These are phyloP conservation scores for Conchocele bisecta DNA, from an alignment of 2,888 invertebrate genomes.

Conservation along the genomic window DNA sequence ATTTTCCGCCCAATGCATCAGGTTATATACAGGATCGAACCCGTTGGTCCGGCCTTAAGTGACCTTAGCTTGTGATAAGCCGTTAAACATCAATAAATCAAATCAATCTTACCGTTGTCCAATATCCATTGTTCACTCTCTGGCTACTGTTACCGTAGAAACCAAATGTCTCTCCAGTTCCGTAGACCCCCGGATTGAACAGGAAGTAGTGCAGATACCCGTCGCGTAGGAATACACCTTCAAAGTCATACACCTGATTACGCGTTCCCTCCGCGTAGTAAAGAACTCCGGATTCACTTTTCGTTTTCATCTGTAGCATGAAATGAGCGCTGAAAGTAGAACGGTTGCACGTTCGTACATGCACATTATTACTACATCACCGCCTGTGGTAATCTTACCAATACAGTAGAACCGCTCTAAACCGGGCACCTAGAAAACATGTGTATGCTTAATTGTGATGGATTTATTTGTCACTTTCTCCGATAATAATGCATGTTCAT, in stretches of 20 bases:
- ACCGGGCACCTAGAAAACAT: too few species aligned
- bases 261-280: constrained; percentile 61
- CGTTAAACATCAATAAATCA: background rate
- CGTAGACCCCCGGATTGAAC: constrained; percentile 63
- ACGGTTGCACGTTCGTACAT: too few species aligned
- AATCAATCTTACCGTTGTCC: constrained; percentile 46
- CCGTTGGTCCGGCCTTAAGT: too few species aligned
- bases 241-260: constrained; percentile 59
- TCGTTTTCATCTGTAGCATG: constrained; percentile 58
- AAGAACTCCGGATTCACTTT: constrained; percentile 41
- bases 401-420: too few species aligned
- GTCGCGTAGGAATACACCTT: constrained; percentile 60
- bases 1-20: too few species aligned
- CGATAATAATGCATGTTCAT: too few species aligned
- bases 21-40: too few species aligned
- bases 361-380: too few species aligned
- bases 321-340: constrained; percentile 58
- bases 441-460: too few species aligned
- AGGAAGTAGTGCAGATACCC: constrained; percentile 65
- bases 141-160: constrained; percentile 46
- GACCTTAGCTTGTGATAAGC: too few species aligned
- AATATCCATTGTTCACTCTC: constrained; percentile 47
- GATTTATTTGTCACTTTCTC: too few species aligned
- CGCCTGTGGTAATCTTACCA: too few species aligned
- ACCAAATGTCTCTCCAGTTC: constrained; percentile 62